These are phyloP conservation scores for Falco biarmicus DNA, from an alignment of 2,797 vertebrate species.

Conservation along the genomic window DNA sequence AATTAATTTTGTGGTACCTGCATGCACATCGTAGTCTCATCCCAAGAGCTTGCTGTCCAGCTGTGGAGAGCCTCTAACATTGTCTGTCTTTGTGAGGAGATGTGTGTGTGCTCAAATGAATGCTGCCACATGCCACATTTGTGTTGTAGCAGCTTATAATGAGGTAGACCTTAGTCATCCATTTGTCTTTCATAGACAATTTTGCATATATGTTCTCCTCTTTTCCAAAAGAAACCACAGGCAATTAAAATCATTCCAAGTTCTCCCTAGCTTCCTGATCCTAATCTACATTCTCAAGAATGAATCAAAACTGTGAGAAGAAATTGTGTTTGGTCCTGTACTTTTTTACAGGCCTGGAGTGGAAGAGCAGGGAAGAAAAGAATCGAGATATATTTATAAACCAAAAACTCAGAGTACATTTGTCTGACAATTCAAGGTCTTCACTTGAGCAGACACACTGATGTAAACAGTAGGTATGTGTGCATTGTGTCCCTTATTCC, in stretches of 20 bases:
- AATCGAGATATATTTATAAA: constrained; percentile 3
- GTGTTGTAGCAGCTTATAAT: not conserved
- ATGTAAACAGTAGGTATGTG: not conserved
- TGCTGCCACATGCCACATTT: not conserved
- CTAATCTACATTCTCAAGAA: constrained; percentile 34
- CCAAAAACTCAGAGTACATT: not conserved
- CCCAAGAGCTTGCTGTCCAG: not conserved
- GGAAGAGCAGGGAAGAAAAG: not conserved
- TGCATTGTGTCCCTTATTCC: not conserved
- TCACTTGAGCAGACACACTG: not conserved
- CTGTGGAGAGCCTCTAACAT: not conserved
- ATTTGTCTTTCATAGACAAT: not conserved
- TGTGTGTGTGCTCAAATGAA: not conserved
- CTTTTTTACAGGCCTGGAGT: not conserved
- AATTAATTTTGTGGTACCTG: not conserved
- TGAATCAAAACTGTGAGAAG: not conserved
- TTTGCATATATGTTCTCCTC: not conserved
- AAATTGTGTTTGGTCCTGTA: not conserved
- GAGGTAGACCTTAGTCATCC: constrained; percentile 7
- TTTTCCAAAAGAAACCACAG: constrained; percentile 3
- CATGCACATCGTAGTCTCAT: not conserved
- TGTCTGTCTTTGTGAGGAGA: not conserved
- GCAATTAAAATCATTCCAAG: constrained; percentile 40
- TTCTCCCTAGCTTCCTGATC: constrained; percentile 19
- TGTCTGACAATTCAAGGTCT: constrained; percentile 25